These are phyloP conservation scores for Periparus ater DNA, from an alignment of 2,797 vertebrate species.

Conservation along the genomic window DNA sequence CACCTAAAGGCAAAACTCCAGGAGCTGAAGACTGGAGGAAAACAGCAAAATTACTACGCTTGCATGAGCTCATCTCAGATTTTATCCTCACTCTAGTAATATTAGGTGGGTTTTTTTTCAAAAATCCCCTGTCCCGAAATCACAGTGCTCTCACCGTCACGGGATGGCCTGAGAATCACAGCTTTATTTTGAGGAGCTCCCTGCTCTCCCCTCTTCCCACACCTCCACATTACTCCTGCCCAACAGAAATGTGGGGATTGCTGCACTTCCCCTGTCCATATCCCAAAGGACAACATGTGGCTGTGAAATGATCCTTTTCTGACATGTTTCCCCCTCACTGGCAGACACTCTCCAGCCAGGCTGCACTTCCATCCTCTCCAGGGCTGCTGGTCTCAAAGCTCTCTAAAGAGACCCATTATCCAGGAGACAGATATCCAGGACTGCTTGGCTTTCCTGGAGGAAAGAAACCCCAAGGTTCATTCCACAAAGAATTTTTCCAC, in stretches of 20 bases:
- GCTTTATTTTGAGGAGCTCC: background rate
- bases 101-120: accelerated
- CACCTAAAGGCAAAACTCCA: background rate
- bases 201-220: background rate
- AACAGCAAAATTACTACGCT: background rate
- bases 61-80: background rate
- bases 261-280: background rate
- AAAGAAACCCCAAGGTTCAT: background rate
- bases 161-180: accelerated
- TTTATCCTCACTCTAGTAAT: background rate
- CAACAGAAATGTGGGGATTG: accelerated
- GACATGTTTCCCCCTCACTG: background rate
- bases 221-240: background rate
- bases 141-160: accelerated
- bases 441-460: background rate
- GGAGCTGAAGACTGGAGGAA: background rate
- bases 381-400: background rate
- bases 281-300: background rate
- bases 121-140: background rate
- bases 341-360: background rate
- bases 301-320: background rate
- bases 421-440: background rate
- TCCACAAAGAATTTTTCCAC: background rate
- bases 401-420: background rate
- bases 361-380: background rate